Evolutionary conservation across 2,797 vertebrate genomes (phyloP), one percentile per base, ranked within the genome.

Genomic region (Sparidentex hasta): DNA sequence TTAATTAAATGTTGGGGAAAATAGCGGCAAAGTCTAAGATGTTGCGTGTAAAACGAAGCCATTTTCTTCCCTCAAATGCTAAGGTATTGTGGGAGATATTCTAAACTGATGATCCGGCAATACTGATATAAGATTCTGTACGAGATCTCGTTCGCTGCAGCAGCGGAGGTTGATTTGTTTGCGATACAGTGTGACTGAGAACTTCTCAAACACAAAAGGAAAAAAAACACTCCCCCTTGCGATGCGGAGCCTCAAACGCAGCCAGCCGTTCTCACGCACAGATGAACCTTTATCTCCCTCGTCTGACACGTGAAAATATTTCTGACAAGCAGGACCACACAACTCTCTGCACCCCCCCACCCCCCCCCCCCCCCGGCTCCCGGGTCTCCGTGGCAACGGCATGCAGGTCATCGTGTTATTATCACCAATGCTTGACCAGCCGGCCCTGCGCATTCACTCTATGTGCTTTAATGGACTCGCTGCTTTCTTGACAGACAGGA

Each of bases 401-500:
- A 43, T 62, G 57, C 46, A 55, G 90, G 88, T 89, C 58, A 62
- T 86, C 80, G 81, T 77, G 83, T 87, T 92, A 88, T 86, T 90
- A 90, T 84, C 86, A 78, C 84, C 51, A 48, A 54, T 58, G 71
- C 87, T 90, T 88, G 85, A 92, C 87, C 83, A 85, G 85, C 75
- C 78, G 41, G 78, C 87, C 86, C 66, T 88, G 76, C 75, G 85
- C 65, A 81, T 88, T 92, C 83, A 88, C 77, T 80, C 71, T 17
- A 71, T 88, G 75, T 57, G 83, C 69, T 66, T 90, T 91, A 89
- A 93, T 93, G 83, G 85, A 92, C 85, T 91, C 8, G 7, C 84
- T 61, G 67, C 79, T 70, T 46, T 77, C 67, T 79, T 86, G 87
- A 88, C 63, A 79, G 82, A 87, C 87, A 83, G 54, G 63, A 71